A percentile compares a stretch with the other conserved stretches of the same genome.
Conservation (phyloP, 2,888 invertebrate genomes). For the Odontothrips loti region DNA sequence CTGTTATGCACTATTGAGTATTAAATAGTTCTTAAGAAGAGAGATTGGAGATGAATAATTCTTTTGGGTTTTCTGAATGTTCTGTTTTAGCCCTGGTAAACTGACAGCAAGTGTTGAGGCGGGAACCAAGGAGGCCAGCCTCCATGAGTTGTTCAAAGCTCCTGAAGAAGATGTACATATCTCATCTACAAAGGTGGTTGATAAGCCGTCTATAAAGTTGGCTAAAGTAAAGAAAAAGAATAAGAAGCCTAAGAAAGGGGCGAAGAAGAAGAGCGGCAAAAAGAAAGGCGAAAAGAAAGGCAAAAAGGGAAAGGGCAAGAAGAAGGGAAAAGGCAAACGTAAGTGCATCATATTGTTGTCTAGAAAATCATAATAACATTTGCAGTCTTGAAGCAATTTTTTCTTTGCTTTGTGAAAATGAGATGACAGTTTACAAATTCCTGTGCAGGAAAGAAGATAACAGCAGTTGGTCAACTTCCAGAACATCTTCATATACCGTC, state of each 20-base stretch:
- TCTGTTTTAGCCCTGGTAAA: neutral
- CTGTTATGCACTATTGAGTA: too few relatives aligned
- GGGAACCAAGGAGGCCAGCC: too few relatives aligned
- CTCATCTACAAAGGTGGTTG: neutral
- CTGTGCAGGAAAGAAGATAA: conserved; percentile 13
- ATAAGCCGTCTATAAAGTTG: conserved; percentile 11
- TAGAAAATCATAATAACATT: neutral
- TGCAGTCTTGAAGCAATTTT: too few relatives aligned
- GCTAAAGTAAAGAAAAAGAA: neutral
- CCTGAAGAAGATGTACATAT: neutral
- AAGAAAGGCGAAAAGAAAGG: conserved; percentile 11
- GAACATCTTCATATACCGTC: neutral
- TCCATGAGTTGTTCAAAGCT: neutral
- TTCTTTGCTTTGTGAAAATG: neutral
- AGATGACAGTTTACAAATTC: neutral
- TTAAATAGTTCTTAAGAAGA: too few relatives aligned
- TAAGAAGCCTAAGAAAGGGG: conserved; percentile 20
- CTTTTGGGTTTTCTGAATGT: neutral
- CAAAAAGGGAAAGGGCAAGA: conserved; percentile 20
- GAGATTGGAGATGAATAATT: too few relatives aligned
- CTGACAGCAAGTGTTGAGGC: neutral
- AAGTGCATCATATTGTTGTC: neutral
- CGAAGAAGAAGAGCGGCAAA: neutral
- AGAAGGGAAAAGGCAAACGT: conserved; percentile 13
- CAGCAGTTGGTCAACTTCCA: neutral